Base-by-base conservation (phyloP, 2,888 invertebrate genomes). In the Standfussiana lucernea region DNA sequence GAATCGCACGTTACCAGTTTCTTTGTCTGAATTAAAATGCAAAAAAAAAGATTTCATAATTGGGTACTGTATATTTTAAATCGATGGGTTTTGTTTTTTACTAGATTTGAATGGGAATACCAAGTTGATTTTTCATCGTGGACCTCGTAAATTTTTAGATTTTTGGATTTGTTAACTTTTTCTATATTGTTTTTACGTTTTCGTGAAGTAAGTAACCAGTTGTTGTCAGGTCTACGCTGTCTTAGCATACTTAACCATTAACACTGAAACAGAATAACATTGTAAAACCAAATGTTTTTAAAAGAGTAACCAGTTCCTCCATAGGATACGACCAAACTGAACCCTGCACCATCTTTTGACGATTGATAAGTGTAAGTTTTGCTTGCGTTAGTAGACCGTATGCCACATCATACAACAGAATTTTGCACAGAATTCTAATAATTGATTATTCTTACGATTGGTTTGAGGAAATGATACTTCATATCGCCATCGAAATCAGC, bases 1-100 rank as follows among this genome's bases (percentile, higher is more conserved):
- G 92, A 98, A 98, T 64, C 98, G 97, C 62, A 98, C 97, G 81
- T 97, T 97, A 6, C 98, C 98, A 1, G 97, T 97, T 8, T 97
- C 97, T 70, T 97, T 96, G 91, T 98, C 98, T 98, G 86, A 75
- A 62, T 11, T 5, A 59, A 59, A 61, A 35, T 10, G 70, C 0
- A 68, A 72, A 53, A 45, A 47, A n/a, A 67, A n/a, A 32, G 8
- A 21, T 11, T 10, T 24, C 15, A 5, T 13, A 28, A n/a, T 13
- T 28, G 10, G 21, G 50, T 50, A 50, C 24, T n/a, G n/a, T n/a
- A 24, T 24, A 50, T 50, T n/a, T n/a, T 24, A n/a, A 50, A 50
- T n/a, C 11, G 11, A 53, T n/a, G 45, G 18, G 53, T 53, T 53
- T 53, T 11, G n/a, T 53, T n/a, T 53, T 53, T 53, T 15, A 6